Base-by-base conservation (phyloP, 1,140 invertebrate species). In the Portunus trituberculatus region DNA sequence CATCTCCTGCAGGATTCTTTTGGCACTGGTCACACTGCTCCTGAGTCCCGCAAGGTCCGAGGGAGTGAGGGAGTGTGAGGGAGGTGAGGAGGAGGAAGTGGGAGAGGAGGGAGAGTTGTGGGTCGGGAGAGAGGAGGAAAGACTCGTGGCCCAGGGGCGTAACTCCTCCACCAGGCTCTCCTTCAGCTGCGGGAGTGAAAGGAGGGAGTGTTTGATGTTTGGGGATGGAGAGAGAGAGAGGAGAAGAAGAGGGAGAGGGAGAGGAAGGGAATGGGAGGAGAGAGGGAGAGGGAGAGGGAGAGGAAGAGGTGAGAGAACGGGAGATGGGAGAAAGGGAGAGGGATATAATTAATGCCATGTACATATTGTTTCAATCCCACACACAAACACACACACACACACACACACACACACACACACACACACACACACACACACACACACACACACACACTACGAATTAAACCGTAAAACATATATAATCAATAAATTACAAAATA, bases 1-100 rank as follows among this genome's bases (percentile, higher is more conserved):
- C 92, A 93, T 93, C 28, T 93, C 45, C 92, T 67, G 45, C 28
- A 93, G 46, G 84, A 28, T 29, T 31, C 82, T 20, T 46, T 87
- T 87, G 92, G 92, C 92, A 93, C 83, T 87, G 20, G n/a, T n/a
- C 10, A 87, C 45, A 59, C 45, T 52, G 8, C 46, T 39, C 39
- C n/a, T 28, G 28, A 59, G n/a, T 29, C 48, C 83, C 92, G 48
- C 20, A 0, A 93, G 25, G 45, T 87, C 92, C 14, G 45, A 32
- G 45, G 46, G 82, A 20, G 45, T 32, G 20, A 84, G 89, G 28
- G 52, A 91, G 90, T 91, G 90, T 87, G 84, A 28, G 31, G 84
- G 28, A 2, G 84, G 31, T 20, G 90, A 28, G 3, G 67, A 67
- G 76, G 91, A 83, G n/a, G 90, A 46, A 6, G 92, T 10, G 7